Evolutionary conservation across 1,140 invertebrate genomes (phyloP).

Genomic region (Drosophila micromelanica): DNA sequence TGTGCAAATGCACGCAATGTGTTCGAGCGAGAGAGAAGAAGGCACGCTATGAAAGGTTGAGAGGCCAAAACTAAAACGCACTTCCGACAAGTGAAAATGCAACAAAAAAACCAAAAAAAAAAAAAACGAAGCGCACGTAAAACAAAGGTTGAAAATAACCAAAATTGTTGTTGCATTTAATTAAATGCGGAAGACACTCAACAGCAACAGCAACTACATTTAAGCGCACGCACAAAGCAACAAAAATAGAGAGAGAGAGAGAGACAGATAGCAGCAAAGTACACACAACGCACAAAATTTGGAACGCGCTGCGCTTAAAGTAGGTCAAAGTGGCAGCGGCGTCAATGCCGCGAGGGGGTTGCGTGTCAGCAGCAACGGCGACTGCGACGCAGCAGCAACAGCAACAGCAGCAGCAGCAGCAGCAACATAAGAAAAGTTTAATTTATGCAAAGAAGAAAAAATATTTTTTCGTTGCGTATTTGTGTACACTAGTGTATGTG

Average conservation of each 20-base stretch:
- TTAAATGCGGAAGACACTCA: conserved; percentile 80
- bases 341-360: conserved; percentile 51
- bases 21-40: conserved; percentile 15
- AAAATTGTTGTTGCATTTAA: conserved; percentile 74
- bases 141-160: conserved; percentile 52
- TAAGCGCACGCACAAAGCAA: conserved; percentile 67
- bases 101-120: conserved; percentile 41
- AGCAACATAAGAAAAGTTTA: conserved; percentile 54
- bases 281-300: conserved; percentile 76
- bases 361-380: conserved; percentile 60
- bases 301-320: conserved; percentile 77
- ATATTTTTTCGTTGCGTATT: conserved; percentile 37
- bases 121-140: conserved; percentile 39
- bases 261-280: conserved; percentile 31
- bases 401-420: conserved; percentile 6
- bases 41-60: conserved; percentile 20
- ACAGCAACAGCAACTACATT: conserved; percentile 61
- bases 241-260: conserved; percentile 6
- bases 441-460: conserved; percentile 73
- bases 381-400: conserved; percentile 18
- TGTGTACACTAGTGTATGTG: conserved; percentile 1
- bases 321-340: conserved; percentile 77
- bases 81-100: conserved; percentile 79
- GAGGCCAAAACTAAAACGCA: conserved; percentile 44
- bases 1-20: conserved; percentile 50